A percentile compares a stretch with the other conserved stretches of the same genome.
Conservation (phyloP, 2,113 vertebrate species). For the Aleadryas rufinucha region DNA sequence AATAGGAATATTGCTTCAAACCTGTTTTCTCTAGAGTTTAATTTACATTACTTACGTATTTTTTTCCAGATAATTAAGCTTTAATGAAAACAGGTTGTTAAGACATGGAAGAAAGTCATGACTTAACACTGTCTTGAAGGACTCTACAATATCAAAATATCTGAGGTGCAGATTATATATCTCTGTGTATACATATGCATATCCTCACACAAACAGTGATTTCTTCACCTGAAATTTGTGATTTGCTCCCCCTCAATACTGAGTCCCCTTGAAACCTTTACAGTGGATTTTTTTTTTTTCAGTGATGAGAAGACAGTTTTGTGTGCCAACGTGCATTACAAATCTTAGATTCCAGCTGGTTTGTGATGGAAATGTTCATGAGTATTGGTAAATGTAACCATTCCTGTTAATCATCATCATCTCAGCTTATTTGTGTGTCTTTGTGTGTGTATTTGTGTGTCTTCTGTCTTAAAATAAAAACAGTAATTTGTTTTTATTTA, state of each 20-base stretch:
- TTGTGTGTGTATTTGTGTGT: background rate
- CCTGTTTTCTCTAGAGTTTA: background rate
- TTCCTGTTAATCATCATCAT: background rate
- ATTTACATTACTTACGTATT: background rate
- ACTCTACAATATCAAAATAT: background rate
- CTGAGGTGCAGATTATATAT: background rate
- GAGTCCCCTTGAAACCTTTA: background rate
- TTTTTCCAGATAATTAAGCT: slow-evolving; percentile 15
- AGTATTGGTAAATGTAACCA: background rate
- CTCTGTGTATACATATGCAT: background rate
- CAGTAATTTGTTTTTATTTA: background rate
- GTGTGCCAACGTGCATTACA: background rate
- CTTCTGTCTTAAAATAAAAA: too few relatives aligned
- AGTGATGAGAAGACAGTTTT: background rate
- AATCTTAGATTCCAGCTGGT: background rate
- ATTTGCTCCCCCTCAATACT: background rate
- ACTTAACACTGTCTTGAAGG: background rate
- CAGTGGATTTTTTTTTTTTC: background rate
- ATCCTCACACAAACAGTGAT: background rate
- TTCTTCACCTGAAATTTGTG: background rate
- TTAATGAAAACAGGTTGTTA: background rate
- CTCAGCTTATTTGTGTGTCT: background rate
- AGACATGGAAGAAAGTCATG: background rate
- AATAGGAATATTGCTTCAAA: background rate
- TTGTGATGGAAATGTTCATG: background rate